Conservation (phyloP, 2,797 vertebrate genomes). For the Danio aesculapii region DNA sequence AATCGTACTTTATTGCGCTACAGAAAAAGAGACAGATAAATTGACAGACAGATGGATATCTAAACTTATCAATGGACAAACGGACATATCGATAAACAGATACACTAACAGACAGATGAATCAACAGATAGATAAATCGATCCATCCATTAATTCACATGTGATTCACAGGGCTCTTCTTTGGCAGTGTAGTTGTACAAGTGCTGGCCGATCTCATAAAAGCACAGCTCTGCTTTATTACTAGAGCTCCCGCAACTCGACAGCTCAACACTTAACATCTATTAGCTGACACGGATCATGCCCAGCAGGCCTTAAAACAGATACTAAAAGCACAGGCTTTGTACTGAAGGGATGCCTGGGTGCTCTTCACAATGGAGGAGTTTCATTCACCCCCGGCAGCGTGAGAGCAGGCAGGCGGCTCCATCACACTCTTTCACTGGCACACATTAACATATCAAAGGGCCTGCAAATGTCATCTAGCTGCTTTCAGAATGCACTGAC, state of each 20-base stretch:
- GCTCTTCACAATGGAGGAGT: conserved; percentile 29
- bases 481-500: conserved; percentile 24
- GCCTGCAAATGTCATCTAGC: conserved; percentile 58
- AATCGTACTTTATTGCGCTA: no score
- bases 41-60: conserved; percentile 36
- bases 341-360: conserved; percentile 32
- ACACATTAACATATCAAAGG: conserved; percentile 63
- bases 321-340: conserved; percentile 50
- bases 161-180: conserved; percentile 26
- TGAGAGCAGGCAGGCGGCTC: conserved; percentile 16
- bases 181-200: conserved; percentile 36
- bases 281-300: conserved; percentile 35
- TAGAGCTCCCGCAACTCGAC: conserved; percentile 18
- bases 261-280: conserved; percentile 49
- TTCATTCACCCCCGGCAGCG: conserved; percentile 28
- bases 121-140: background rate
- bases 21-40: conserved; percentile 46
- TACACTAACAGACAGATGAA: background rate
- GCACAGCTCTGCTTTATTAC: conserved; percentile 34
- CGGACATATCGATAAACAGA: background rate
- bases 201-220: conserved; percentile 31
- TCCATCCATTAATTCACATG: conserved; percentile 38
- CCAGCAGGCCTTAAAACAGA: conserved; percentile 35
- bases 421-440: background rate
- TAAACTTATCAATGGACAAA: no score